Percentiles rank a stretch among this genome's conserved stretches.
These are phyloP conservation scores for Nemotelus pantherinus DNA, from an alignment of 2,888 invertebrate species.

Conservation along the genomic window DNA sequence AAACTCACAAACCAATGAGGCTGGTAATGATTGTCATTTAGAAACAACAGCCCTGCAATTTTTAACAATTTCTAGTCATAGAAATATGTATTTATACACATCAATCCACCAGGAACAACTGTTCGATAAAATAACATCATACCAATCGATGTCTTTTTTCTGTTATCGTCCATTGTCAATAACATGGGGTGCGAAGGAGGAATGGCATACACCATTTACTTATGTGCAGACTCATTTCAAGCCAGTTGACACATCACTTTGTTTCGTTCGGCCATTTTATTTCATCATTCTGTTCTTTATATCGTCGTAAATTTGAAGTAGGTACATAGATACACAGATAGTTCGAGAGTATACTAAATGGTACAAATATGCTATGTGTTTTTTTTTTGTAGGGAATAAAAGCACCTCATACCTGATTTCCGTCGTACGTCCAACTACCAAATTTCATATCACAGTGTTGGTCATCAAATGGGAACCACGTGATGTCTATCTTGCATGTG, in stretches of 20 bases:
- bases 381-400: neutral
- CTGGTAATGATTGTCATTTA: no score
- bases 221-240: neutral
- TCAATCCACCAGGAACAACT: neutral
- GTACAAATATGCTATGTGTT: no score
- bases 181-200: neutral
- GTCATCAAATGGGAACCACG: constrained; percentile 99
- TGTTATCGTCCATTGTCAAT: neutral
- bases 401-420: constrained; percentile 80
- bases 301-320: no score
- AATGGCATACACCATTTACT: neutral
- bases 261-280: neutral
- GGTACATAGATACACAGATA: no score
- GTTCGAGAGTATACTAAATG: no score
- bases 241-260: neutral
- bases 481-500: constrained; percentile 99
- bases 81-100: no score
- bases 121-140: neutral
- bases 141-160: neutral
- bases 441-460: constrained; percentile 99
- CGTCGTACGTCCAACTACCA: constrained; percentile 99
- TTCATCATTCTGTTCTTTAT: neutral
- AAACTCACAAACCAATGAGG: no score
- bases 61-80: no score
- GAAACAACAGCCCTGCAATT: no score